Percentiles rank a stretch among this genome's conserved stretches.
These are phyloP conservation scores for Thryonomys swinderianus DNA, from an alignment of 2,113 vertebrate genomes.

Conservation along the genomic window DNA sequence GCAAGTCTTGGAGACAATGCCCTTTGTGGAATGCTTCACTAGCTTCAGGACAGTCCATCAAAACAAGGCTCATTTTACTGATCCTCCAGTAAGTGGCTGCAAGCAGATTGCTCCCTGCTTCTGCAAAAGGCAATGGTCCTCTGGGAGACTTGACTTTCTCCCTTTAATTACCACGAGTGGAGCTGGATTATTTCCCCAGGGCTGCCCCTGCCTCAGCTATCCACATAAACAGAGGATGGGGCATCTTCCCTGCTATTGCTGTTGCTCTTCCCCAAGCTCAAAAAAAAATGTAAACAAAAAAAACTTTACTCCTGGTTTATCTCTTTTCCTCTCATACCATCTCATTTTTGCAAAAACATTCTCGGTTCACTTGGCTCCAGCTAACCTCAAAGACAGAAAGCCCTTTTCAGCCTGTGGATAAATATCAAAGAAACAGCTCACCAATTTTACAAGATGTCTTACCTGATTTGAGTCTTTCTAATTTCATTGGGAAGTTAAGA, in stretches of 20 bases:
- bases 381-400: conserved; percentile 42
- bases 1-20: conserved; percentile 1
- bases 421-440: conserved; percentile 19
- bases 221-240: background rate
- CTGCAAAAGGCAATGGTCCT: conserved; percentile 46
- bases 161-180: conserved; percentile 64
- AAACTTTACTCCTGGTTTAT: background rate
- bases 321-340: background rate
- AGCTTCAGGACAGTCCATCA: conserved; percentile 59
- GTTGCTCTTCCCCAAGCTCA: background rate
- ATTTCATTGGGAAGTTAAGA: background rate
- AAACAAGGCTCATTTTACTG: conserved; percentile 59
- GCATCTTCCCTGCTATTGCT: background rate
- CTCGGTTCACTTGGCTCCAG: background rate
- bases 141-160: conserved; percentile 50
- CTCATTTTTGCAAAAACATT: conserved; percentile 41
- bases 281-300: background rate
- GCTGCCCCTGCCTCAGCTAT: background rate
- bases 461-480: background rate
- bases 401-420: conserved; percentile 15
- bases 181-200: conserved; percentile 4
- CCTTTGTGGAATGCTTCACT: conserved; percentile 46
- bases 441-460: conserved; percentile 11
- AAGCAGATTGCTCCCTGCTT: conserved; percentile 44
- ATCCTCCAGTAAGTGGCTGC: conserved; percentile 50